Conservation (phyloP, 2,888 invertebrate species). For the Thera britannica region DNA sequence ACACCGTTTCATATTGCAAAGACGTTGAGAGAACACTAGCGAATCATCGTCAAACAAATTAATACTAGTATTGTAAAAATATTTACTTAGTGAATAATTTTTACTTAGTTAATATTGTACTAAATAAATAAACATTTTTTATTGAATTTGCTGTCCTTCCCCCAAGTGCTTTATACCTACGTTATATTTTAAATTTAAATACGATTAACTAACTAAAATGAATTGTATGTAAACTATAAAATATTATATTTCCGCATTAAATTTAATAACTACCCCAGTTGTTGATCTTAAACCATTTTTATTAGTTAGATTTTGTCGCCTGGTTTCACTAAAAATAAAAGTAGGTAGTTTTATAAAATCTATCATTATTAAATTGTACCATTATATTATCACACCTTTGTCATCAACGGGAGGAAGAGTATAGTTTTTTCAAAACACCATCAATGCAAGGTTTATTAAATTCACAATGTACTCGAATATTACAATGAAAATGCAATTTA, state of each 20-base stretch:
- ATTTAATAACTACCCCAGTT: slow-evolving; percentile 75
- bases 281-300: slow-evolving; percentile 70
- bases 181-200: slow-evolving; percentile 82
- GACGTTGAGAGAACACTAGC: slow-evolving; percentile 79
- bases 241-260: slow-evolving; percentile 73
- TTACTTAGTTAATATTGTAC: slow-evolving; percentile 83
- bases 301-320: slow-evolving; percentile 77
- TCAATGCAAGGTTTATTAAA: slow-evolving; percentile 17
- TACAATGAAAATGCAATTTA: slow-evolving; percentile 4
- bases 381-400: slow-evolving; percentile 26
- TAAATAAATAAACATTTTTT: slow-evolving; percentile 84
- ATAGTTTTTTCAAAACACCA: slow-evolving; percentile 22
- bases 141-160: slow-evolving; percentile 86
- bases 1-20: slow-evolving; percentile 71
- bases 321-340: slow-evolving; percentile 55
- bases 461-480: slow-evolving; percentile 12
- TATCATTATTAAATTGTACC: slow-evolving; percentile 36
- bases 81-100: slow-evolving; percentile 84
- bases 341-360: slow-evolving; percentile 39
- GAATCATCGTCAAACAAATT: slow-evolving; percentile 80
- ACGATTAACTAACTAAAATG: slow-evolving; percentile 81
- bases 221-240: slow-evolving; percentile 81
- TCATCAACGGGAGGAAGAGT: slow-evolving; percentile 20
- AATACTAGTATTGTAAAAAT: slow-evolving; percentile 83
- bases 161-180: slow-evolving; percentile 86